Evolutionary conservation across 2,113 vertebrate genomes (phyloP).

Genomic region (Spheniscus mendiculus): DNA sequence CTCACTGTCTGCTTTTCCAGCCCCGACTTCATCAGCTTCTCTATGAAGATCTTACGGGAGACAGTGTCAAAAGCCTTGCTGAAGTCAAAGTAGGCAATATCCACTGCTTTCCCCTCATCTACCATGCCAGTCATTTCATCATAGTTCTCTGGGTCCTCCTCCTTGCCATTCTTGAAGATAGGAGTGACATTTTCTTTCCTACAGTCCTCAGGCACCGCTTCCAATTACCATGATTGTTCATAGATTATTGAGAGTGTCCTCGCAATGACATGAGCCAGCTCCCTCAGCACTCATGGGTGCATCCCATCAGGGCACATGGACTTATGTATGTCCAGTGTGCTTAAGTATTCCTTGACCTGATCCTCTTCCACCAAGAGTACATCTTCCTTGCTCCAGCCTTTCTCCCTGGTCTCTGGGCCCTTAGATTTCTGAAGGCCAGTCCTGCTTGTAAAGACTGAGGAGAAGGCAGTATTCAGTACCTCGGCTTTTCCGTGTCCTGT

Average conservation of each 20-base stretch:
- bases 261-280: neutral
- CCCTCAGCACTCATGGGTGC: neutral
- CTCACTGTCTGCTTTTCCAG: neutral
- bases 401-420: too few relatives aligned
- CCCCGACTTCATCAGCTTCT: neutral
- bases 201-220: neutral
- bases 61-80: neutral
- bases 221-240: neutral
- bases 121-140: neutral
- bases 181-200: neutral
- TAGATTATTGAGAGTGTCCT: neutral
- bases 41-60: neutral
- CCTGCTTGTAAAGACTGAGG: neutral
- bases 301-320: neutral
- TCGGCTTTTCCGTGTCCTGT: neutral
- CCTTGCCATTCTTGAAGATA: neutral
- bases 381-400: neutral
- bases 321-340: neutral
- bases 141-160: neutral
- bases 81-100: neutral
- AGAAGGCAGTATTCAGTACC: neutral
- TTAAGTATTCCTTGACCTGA: neutral
- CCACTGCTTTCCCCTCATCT: neutral
- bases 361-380: neutral
- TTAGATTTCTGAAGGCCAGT: neutral